Conservation (phyloP, 2,113 vertebrate species). For the Lagopus muta region DNA sequence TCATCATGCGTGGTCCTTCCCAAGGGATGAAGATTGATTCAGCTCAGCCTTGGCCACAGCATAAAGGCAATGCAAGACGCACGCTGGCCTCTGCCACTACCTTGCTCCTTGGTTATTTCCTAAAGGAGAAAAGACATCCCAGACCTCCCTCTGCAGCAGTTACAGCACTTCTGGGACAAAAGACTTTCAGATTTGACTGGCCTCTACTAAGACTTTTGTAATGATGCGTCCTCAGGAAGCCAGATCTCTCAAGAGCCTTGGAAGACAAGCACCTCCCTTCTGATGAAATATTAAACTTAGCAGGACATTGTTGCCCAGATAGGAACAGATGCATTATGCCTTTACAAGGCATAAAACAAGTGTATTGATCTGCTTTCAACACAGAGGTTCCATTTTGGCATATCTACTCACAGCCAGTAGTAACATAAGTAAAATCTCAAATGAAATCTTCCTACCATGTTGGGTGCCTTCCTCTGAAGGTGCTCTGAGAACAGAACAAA, state of each 20-base stretch:
- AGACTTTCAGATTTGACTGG: not conserved
- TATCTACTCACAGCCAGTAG: not conserved
- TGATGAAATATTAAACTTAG: not conserved
- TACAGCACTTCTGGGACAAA: not conserved
- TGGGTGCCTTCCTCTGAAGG: accelerated
- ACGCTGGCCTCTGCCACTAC: not conserved
- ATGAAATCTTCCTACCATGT: not conserved
- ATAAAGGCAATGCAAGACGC: not conserved
- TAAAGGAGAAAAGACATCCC: not conserved
- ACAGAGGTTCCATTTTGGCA: not conserved
- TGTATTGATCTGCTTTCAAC: not conserved
- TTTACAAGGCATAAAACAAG: not conserved
- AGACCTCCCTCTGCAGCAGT: accelerated
- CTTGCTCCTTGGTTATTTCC: not conserved
- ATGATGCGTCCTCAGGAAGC: not conserved
- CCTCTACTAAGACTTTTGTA: not conserved
- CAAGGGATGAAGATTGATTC: not conserved
- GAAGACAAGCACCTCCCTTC: not conserved
- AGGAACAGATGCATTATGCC: not conserved
- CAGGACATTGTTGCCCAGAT: not conserved
- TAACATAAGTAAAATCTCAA: not conserved
- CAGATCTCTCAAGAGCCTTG: not conserved
- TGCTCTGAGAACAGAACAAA: not conserved
- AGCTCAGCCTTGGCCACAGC: not conserved
- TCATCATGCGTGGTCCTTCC: not conserved